Conservation (phyloP, 2,113 vertebrate species). For the Semnornis frantzii region DNA sequence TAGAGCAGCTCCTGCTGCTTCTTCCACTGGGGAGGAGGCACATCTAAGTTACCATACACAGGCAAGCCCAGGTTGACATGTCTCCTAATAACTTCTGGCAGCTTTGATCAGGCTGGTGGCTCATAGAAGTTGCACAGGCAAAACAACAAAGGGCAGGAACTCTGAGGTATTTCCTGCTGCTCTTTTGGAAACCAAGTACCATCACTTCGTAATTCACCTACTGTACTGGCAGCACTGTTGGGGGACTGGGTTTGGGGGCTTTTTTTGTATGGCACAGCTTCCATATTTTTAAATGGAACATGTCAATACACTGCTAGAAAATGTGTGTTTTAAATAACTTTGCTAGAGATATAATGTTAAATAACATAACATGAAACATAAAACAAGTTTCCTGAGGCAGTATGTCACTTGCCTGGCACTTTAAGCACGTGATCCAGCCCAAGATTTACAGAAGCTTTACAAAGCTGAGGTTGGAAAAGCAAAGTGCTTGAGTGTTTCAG, state of each 20-base stretch:
- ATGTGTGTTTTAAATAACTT: background rate
- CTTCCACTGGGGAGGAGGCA: background rate
- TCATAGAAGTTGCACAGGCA: background rate
- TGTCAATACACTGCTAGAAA: background rate
- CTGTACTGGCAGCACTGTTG: background rate
- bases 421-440: background rate
- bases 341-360: background rate
- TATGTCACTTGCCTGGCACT: background rate
- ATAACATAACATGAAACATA: background rate
- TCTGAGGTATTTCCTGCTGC: conserved; percentile 55
- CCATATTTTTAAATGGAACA: background rate
- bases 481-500: background rate
- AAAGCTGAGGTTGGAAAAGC: too few relatives aligned
- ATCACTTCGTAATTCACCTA: conserved; percentile 1
- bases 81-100: conserved; percentile 22
- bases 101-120: conserved; percentile 33
- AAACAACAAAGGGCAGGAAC: conserved; percentile 25
- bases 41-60: background rate
- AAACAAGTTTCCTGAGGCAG: background rate
- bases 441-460: background rate
- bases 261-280: background rate
- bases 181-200: conserved; percentile 29
- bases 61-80: background rate
- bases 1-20: conserved; percentile 74
- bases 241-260: background rate